Percentiles rank a stretch among this genome's conserved stretches.
Conservation (phyloP, 2,888 invertebrate genomes). For the Chloromyia formosa region DNA sequence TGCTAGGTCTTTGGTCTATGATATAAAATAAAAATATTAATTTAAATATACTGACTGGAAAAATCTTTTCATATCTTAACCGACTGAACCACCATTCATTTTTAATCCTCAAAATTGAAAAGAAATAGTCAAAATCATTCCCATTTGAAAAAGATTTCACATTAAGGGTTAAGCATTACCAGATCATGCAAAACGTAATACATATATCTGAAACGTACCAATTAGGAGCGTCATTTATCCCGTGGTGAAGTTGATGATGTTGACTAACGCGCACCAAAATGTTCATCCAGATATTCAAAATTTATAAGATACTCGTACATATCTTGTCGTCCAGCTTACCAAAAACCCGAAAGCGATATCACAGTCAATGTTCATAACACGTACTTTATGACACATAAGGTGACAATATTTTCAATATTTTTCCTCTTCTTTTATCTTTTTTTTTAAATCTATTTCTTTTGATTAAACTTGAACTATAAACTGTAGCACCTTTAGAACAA, state of each 20-base stretch:
- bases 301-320: slow-evolving; percentile 13
- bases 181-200: too few species aligned
- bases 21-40: too few species aligned
- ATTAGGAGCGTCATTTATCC: slow-evolving; percentile 22
- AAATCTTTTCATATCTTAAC: too few species aligned
- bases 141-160: too few species aligned
- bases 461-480: too few species aligned
- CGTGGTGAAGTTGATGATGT: neutral
- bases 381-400: slow-evolving; percentile 35
- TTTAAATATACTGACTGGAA: too few species aligned
- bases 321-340: neutral
- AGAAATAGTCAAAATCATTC: too few species aligned
- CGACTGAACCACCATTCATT: too few species aligned
- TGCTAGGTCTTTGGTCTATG: too few species aligned
- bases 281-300: too few species aligned
- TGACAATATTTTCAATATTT: slow-evolving; percentile 37
- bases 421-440: neutral
- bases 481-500: neutral
- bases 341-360: neutral
- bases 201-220: neutral
- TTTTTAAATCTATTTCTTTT: slow-evolving; percentile 15
- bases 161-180: neutral
- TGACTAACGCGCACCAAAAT: neutral
- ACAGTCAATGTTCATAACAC: neutral
- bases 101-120: too few species aligned